Evolutionary conservation across 2,113 vertebrate genomes (phyloP).

Genomic region (Varanus komodoensis): DNA sequence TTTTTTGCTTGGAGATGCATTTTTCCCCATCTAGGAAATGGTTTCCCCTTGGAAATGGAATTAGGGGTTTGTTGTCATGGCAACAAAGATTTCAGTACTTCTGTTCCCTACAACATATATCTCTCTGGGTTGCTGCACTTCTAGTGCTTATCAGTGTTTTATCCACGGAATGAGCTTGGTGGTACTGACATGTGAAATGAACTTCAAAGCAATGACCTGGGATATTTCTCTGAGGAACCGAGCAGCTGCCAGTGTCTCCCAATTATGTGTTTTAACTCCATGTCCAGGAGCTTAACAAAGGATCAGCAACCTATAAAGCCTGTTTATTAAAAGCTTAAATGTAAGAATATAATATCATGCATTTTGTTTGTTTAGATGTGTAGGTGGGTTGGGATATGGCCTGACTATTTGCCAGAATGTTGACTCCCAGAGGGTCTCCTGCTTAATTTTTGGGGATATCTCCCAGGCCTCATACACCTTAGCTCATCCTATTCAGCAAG

Average conservation of each 20-base stretch:
- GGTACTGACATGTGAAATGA: constrained; percentile 38
- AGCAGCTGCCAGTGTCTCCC: not conserved
- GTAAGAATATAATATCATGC: not conserved
- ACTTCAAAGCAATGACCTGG: constrained; percentile 39
- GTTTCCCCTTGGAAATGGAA: constrained; percentile 61
- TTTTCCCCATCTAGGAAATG: constrained; percentile 47
- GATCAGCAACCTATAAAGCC: constrained; percentile 1
- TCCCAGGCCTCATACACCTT: too few relatives aligned
- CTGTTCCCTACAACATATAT: constrained; percentile 50
- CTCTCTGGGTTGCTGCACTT: constrained; percentile 39
- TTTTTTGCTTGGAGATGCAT: constrained; percentile 45
- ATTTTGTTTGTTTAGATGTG: not conserved
- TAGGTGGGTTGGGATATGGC: too few relatives aligned
- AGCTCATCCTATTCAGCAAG: too few relatives aligned
- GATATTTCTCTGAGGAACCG: constrained; percentile 34
- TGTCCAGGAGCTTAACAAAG: not conserved
- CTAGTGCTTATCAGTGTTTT: constrained; percentile 49
- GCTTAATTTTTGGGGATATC: too few relatives aligned
- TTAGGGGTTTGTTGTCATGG: constrained; percentile 65
- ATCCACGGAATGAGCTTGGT: constrained; percentile 38
- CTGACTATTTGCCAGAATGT: not conserved
- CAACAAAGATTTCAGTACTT: constrained; percentile 48
- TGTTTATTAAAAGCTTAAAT: not conserved
- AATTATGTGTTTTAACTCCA: constrained; percentile 1
- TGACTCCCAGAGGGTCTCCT: not conserved